A percentile compares a stretch with the other conserved stretches of the same genome.
Conservation (phyloP, 2,888 invertebrate species). For the Malthinus seriepunctatus region DNA sequence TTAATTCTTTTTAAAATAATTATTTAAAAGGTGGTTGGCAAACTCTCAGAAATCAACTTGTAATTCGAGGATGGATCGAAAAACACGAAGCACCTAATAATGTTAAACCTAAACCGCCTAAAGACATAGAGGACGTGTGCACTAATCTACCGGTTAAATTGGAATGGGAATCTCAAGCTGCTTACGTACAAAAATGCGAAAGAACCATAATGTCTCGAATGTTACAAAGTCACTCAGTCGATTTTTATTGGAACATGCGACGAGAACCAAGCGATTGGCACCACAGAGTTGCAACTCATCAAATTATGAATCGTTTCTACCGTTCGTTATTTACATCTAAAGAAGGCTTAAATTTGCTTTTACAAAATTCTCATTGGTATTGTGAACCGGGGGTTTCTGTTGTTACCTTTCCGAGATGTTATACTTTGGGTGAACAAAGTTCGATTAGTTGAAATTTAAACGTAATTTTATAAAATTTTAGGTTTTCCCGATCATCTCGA, state of each 20-base stretch:
- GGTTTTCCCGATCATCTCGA: slow-evolving; percentile 79
- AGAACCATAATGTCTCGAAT: slow-evolving; percentile 68
- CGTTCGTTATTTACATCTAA: slow-evolving; percentile 91
- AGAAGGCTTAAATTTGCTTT: slow-evolving; percentile 78
- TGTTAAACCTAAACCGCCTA: slow-evolving; percentile 18
- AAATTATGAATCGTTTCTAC: slow-evolving; percentile 79
- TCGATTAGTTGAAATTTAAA: neutral
- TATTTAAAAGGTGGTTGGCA: slow-evolving; percentile 65
- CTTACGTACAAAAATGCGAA: slow-evolving; percentile 67
- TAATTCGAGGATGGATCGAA: slow-evolving; percentile 75
- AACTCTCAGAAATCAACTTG: slow-evolving; percentile 69
- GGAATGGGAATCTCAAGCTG: slow-evolving; percentile 51
- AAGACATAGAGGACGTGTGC: slow-evolving; percentile 46
- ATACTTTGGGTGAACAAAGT: slow-evolving; percentile 63
- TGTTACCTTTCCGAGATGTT: slow-evolving; percentile 85
- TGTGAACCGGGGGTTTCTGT: slow-evolving; percentile 79
- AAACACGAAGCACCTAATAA: slow-evolving; percentile 57
- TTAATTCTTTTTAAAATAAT: neutral
- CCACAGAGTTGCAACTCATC: slow-evolving; percentile 62
- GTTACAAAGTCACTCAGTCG: slow-evolving; percentile 77
- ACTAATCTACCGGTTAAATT: slow-evolving; percentile 50
- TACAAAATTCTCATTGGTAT: slow-evolving; percentile 85
- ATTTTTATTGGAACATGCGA: slow-evolving; percentile 89
- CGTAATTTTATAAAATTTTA: slow-evolving; percentile 15
- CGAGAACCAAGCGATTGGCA: slow-evolving; percentile 80